Evolutionary conservation across 2,888 invertebrate species (phyloP), one percentile per base, ranked within the genome.

Genomic region (Lepeophtheirus nordmannii): DNA sequence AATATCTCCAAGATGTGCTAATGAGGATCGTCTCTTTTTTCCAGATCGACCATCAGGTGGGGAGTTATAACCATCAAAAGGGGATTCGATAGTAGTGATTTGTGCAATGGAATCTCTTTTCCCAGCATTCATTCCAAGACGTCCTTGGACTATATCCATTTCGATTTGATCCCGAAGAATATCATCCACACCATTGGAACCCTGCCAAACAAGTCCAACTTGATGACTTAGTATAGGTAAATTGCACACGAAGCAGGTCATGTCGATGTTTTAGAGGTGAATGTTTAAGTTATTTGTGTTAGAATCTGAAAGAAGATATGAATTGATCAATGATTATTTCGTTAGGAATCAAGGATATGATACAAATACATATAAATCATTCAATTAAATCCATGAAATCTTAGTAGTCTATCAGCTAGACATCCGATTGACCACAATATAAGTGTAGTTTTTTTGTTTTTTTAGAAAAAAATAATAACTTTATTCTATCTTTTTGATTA

Each of bases 151-250:
- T 37, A 89, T 90, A 77, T 89, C 89, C 65, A 38, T 58, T 58
- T 69, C 68, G 58, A 70, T 68, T 17, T 69, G 68, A 59, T 89
- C 89, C 71, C 90, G 80, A 68, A 89, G 85, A 72, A 90, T 80
- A 77, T 91, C 90, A 84, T 91, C 90, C 87, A 90, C 90, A 72
- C 90, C 90, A 77, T 90, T 91, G 75, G 89, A 89, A 64, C 90
- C 90, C 74, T 89, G 88, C 90, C 91, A 91, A 75, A 89, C 86
- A 77, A 91, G 79, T 62, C 89, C 90, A 74, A 90, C 71, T 82
- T 92, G 92, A 79, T 92, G 90, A 71, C 88, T 89, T 77, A 91
- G 82, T 76, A 92, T 91, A 73, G 92, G 91, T 75, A 91, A 82
- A 79, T 92, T 91, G 86, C 92, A 92, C 73, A 92, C 90, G 81